Evolutionary conservation across 2,113 vertebrate genomes (phyloP), one percentile per base, ranked within the genome.

Genomic region (Embiotoca jacksoni): DNA sequence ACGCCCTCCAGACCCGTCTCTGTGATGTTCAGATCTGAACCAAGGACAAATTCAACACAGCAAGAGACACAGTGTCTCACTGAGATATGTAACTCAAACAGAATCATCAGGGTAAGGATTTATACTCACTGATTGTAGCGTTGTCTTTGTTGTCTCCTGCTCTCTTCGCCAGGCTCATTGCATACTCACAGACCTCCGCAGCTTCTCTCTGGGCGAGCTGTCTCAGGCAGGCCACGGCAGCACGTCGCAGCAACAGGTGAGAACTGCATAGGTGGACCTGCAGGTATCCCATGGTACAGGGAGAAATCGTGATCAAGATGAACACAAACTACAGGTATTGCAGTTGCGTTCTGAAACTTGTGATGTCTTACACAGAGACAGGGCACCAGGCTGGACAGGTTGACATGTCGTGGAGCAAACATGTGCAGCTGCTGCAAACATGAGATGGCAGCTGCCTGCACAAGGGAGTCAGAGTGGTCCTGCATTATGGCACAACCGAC

Each of bases 401-500:
- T 99, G 91, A 99, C 98, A 0, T 99, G 98, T 0, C 98, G 95
- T 5, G 98, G 98, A 50, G 98, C 98, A 72, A 99, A 99, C 98
- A 99, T 99, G 84, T 99, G 98, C 76, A 99, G 96, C 84, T 99
- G 98, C 92, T 99, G 98, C 83, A 99, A 95, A 87, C 98, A 99
- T 39, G 98, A 99, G 89, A 99, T 99, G 75, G 98, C 98, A 32
- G 98, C 98, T 44, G 98, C 98, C 89, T 99, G 98, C 55, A 99
- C 98, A 0, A 99, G 95, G 0, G 98, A 99, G 78, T 99, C 98
- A 0, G 98, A 99, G 86, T 99, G 98, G 91, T 99, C 98, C 92
- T 99, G 98, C 83, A 99, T 99, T 89, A 99, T 99, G n/a, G 98
- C 97, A 86, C 98, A 99, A 23, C 98, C 98, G 81, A 99, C 98